Conservation (phyloP, 2,113 vertebrate genomes). For the Osmerus mordax region DNA sequence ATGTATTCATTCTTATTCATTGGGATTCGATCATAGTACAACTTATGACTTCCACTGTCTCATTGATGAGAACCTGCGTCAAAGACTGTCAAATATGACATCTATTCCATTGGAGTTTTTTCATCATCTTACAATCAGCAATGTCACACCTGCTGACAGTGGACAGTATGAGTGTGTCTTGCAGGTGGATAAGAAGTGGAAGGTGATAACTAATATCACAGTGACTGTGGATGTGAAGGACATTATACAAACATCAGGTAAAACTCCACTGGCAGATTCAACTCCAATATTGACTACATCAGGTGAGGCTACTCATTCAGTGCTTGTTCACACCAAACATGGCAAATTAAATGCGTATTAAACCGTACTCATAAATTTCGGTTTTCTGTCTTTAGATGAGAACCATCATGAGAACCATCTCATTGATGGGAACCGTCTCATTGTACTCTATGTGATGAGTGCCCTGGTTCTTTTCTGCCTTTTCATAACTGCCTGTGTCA, state of each 20-base stretch:
- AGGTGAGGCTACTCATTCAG: too few species aligned
- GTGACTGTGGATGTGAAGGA: constrained; percentile 6
- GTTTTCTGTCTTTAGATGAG: background rate
- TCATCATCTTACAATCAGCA: constrained; percentile 29
- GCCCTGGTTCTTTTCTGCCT: background rate
- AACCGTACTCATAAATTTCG: too few species aligned
- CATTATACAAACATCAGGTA: too few species aligned
- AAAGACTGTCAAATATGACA: constrained; percentile 11
- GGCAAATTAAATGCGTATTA: too few species aligned
- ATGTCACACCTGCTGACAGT: constrained; percentile 18
- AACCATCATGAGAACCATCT: too few species aligned
- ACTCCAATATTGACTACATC: too few species aligned
- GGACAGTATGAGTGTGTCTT: constrained; percentile 35
- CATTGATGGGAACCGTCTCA: background rate
- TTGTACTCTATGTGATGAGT: constrained; percentile 5
- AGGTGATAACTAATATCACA: constrained; percentile 24
- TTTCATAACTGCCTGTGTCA: background rate
- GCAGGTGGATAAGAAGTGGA: constrained; percentile 13
- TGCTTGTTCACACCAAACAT: too few species aligned
- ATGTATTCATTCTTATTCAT: constrained; percentile 32
- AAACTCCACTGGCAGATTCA: too few species aligned
- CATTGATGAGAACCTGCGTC: background rate
- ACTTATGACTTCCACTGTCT: constrained; percentile 7
- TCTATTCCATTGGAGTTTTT: background rate
- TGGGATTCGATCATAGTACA: too few species aligned